Evolutionary conservation across 2,888 invertebrate species (phyloP).

Genomic region (Apamea sordens): DNA sequence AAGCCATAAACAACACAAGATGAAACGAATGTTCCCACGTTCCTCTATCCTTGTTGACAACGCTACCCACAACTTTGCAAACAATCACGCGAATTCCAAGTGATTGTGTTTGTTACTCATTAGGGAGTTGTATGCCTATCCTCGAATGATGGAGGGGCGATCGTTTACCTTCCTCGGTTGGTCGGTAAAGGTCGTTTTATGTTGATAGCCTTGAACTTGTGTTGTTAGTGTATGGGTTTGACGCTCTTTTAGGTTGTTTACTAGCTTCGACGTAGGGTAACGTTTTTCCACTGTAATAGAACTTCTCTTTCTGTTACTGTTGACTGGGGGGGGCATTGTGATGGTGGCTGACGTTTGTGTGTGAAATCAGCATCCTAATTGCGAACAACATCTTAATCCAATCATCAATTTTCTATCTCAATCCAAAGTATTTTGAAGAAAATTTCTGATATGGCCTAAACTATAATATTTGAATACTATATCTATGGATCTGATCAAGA

Average conservation of each 20-base stretch:
- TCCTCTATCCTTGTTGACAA: constrained; percentile 55
- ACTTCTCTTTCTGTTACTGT: no score
- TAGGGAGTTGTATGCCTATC: constrained; percentile 57
- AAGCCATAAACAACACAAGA: constrained; percentile 46
- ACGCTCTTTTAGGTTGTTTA: background rate
- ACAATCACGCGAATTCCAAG: constrained; percentile 70
- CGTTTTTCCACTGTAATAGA: no score
- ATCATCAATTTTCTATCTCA: no score
- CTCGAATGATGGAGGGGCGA: constrained; percentile 33
- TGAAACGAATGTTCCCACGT: constrained; percentile 39
- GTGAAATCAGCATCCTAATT: background rate
- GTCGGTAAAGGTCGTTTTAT: constrained; percentile 12
- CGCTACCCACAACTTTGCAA: constrained; percentile 58
- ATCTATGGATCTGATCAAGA: no score
- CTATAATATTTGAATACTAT: no score
- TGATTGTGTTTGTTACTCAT: constrained; percentile 76
- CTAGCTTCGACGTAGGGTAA: no score
- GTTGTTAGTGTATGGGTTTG: background rate
- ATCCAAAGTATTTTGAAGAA: background rate
- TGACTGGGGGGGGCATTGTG: no score
- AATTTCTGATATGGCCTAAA: background rate
- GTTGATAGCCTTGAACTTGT: constrained; percentile 40
- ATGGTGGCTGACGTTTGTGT: background rate
- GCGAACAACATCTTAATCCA: no score
- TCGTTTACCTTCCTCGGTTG: constrained; percentile 27